phyloP scores from a whole-genome alignment of 2,113 vertebrate genomes.

The Melanocharis versteri region DNA sequence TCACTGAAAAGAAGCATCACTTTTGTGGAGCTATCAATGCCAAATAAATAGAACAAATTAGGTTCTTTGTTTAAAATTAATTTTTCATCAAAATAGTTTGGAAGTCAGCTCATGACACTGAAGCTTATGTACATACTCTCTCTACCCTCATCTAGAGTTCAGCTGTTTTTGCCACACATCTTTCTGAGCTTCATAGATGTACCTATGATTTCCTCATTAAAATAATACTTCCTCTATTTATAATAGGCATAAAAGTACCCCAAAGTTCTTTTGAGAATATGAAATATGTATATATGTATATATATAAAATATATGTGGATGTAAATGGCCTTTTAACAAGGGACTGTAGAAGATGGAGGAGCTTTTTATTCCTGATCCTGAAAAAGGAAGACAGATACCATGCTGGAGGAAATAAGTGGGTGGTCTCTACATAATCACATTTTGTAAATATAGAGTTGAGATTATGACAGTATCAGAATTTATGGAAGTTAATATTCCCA shows the following conservation, averaged over 20 bases:
- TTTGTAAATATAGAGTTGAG: background rate
- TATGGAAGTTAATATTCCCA: background rate
- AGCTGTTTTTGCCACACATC: background rate
- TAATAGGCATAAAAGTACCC: background rate
- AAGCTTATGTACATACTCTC: background rate
- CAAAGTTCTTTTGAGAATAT: background rate
- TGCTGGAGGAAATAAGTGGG: background rate
- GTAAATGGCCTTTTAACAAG: background rate
- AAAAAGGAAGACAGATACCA: background rate
- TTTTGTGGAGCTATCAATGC: background rate
- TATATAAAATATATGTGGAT: background rate
- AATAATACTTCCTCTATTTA: background rate
- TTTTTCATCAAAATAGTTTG: background rate
- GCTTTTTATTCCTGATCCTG: background rate
- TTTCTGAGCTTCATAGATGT: background rate
- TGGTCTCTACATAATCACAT: background rate
- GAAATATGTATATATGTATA: background rate
- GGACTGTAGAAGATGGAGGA: background rate
- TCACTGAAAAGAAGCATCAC: background rate
- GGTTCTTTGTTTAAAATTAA: background rate
- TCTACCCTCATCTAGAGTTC: background rate
- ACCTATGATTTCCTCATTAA: background rate
- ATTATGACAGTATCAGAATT: background rate
- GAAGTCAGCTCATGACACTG: background rate
- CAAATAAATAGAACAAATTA: background rate